These are phyloP conservation scores for Tridacna gigas DNA, from an alignment of 2,888 invertebrate species.

Conservation along the genomic window DNA sequence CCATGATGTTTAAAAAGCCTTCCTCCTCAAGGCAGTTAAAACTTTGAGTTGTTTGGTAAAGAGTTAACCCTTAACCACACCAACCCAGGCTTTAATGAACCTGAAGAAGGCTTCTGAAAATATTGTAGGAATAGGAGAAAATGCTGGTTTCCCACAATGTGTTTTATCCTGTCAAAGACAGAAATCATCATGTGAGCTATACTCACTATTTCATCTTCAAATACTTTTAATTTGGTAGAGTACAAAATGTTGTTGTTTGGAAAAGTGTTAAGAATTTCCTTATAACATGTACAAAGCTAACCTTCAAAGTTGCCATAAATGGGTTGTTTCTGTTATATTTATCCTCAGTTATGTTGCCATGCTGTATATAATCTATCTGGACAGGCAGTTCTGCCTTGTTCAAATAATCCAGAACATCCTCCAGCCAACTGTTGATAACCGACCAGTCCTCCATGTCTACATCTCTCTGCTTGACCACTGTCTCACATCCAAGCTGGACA, in stretches of 20 bases:
- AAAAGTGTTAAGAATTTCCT: background rate
- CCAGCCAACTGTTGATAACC: slow-evolving; percentile 70
- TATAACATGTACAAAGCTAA: slow-evolving; percentile 23
- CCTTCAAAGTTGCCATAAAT: slow-evolving; percentile 71
- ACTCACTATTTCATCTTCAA: background rate
- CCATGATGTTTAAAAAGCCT: no score
- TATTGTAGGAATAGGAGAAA: no score
- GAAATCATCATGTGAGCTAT: no score
- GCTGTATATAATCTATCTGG: slow-evolving; percentile 68
- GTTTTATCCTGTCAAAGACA: no score
- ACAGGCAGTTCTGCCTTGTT: slow-evolving; percentile 37
- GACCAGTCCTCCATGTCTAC: slow-evolving; percentile 77
- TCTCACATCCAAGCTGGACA: slow-evolving; percentile 49
- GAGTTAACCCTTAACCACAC: no score
- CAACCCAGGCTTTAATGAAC: no score
- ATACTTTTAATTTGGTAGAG: no score
- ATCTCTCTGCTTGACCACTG: slow-evolving; percentile 59
- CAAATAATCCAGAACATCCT: slow-evolving; percentile 51
- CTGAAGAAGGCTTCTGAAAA: no score
- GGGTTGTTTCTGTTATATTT: slow-evolving; percentile 68
- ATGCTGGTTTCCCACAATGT: no score
- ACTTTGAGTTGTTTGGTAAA: background rate
- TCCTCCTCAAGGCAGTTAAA: no score
- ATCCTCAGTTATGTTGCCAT: slow-evolving; percentile 52
- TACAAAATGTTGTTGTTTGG: no score